Evolutionary conservation across 1,140 invertebrate species (phyloP).

Genomic region (Panulirus ornatus): DNA sequence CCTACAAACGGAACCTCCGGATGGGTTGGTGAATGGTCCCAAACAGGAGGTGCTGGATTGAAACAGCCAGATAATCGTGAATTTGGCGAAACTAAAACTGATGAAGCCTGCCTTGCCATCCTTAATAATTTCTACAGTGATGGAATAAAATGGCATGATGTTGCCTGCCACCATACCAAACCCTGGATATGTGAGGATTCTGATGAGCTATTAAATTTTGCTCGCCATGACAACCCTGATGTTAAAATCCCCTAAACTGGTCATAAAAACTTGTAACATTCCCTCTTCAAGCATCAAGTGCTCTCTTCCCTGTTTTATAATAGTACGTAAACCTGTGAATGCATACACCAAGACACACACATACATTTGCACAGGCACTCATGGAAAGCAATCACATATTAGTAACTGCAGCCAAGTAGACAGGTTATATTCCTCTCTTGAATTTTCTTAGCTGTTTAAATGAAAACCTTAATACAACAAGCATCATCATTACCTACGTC

Average conservation of each 20-base stretch:
- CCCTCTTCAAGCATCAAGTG: background rate
- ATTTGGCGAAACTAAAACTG: constrained; percentile 84
- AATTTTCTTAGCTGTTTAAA: background rate
- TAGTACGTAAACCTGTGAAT: background rate
- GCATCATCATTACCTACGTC: background rate
- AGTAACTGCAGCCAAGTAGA: background rate
- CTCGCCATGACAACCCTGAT: constrained; percentile 60
- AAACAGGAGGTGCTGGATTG: constrained; percentile 90
- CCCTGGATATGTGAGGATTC: constrained; percentile 96
- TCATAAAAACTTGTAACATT: background rate
- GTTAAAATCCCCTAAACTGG: constrained; percentile 59
- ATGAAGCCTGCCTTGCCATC: constrained; percentile 92
- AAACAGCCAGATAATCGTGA: constrained; percentile 93
- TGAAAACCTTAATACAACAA: background rate
- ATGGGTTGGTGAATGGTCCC: constrained; percentile 92
- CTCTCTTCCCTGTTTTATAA: background rate
- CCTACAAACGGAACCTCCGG: constrained; percentile 84
- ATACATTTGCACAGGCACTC: background rate
- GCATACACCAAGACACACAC: background rate
- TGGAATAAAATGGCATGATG: constrained; percentile 94
- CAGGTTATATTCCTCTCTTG: background rate
- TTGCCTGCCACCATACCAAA: constrained; percentile 93
- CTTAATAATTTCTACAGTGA: constrained; percentile 96
- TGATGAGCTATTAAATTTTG: constrained; percentile 92
- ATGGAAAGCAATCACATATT: background rate